These are phyloP conservation scores for Trissolcus brochymenae DNA, from an alignment of 2,888 invertebrate genomes.

Conservation along the genomic window DNA sequence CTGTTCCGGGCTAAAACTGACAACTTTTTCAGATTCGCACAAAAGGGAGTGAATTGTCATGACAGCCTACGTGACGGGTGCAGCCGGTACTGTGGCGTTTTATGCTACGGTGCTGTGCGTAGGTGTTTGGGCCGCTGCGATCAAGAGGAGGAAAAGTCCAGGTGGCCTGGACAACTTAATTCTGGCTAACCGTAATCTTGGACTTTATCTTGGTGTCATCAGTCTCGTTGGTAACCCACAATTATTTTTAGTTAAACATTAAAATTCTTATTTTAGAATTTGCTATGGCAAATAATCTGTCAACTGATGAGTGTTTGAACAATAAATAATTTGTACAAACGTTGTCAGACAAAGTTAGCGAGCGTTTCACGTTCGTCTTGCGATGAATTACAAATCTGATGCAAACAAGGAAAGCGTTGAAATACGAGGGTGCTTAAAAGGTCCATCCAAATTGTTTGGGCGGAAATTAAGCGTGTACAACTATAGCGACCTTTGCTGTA, in stretches of 20 bases:
- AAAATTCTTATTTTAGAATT: no score
- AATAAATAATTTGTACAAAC: not conserved
- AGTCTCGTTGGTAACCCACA: slow-evolving; percentile 81
- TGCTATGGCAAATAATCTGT: no score
- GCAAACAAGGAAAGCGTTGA: slow-evolving; percentile 11
- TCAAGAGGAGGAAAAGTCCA: slow-evolving; percentile 77
- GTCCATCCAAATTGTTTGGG: slow-evolving; percentile 28
- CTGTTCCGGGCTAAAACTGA: no score
- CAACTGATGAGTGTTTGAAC: no score
- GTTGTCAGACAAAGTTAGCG: not conserved
- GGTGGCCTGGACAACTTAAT: slow-evolving; percentile 82
- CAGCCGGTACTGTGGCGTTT: slow-evolving; percentile 82
- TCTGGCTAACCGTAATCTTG: slow-evolving; percentile 83
- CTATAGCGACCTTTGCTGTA: slow-evolving; percentile 18
- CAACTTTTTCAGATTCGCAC: slow-evolving; percentile 27
- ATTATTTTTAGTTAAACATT: not conserved
- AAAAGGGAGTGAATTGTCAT: slow-evolving; percentile 58
- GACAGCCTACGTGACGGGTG: slow-evolving; percentile 79
- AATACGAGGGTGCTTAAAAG: slow-evolving; percentile 15
- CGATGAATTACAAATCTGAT: slow-evolving; percentile 12
- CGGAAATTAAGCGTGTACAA: slow-evolving; percentile 34
- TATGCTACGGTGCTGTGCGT: slow-evolving; percentile 82
- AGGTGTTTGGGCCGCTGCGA: slow-evolving; percentile 79
- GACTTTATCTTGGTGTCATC: slow-evolving; percentile 82
- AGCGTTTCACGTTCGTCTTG: not conserved